Percentiles rank a stretch among this genome's conserved stretches.
Evolutionary conservation across 2,888 invertebrate genomes (phyloP).

Genomic region (Chrysotoxum bicinctum): DNA sequence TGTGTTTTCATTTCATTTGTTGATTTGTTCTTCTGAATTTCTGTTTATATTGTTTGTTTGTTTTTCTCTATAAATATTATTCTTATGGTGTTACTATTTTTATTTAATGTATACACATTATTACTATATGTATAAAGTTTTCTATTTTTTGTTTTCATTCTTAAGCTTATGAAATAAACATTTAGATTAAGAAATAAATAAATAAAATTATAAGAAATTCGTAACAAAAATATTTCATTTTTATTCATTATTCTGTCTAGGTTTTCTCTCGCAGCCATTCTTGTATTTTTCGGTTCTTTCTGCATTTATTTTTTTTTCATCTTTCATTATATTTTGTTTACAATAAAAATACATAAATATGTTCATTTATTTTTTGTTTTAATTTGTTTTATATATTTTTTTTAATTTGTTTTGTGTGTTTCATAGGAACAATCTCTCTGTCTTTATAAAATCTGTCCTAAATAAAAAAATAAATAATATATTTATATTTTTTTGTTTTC

Average conservation of each 20-base stretch:
- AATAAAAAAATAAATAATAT: constrained; percentile 76
- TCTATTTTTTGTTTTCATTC: neutral
- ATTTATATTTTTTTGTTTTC: constrained; percentile 56
- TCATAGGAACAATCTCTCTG: constrained; percentile 77
- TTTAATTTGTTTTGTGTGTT: constrained; percentile 73
- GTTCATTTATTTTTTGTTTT: constrained; percentile 76
- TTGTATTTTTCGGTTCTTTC: constrained; percentile 41
- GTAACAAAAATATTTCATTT: constrained; percentile 67
- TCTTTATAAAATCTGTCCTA: constrained; percentile 75
- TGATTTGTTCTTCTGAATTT: constrained; percentile 37
- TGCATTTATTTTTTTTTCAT: constrained; percentile 5
- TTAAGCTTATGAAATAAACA: constrained; percentile 3
- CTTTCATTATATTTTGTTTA: constrained; percentile 45
- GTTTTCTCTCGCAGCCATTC: constrained; percentile 17
- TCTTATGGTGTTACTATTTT: constrained; percentile 65
- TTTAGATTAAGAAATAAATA: neutral
- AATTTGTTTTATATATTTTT: constrained; percentile 72
- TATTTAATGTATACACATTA: constrained; percentile 34
- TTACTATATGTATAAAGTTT: constrained; percentile 37
- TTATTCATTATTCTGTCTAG: constrained; percentile 42
- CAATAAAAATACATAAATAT: constrained; percentile 46
- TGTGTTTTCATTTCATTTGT: constrained; percentile 23
- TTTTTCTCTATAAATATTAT: constrained; percentile 44
- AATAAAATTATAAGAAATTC: constrained; percentile 28
- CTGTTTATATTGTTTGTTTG: constrained; percentile 14